These are phyloP conservation scores for Esox lucius DNA, from an alignment of 2,797 vertebrate species.

Conservation along the genomic window DNA sequence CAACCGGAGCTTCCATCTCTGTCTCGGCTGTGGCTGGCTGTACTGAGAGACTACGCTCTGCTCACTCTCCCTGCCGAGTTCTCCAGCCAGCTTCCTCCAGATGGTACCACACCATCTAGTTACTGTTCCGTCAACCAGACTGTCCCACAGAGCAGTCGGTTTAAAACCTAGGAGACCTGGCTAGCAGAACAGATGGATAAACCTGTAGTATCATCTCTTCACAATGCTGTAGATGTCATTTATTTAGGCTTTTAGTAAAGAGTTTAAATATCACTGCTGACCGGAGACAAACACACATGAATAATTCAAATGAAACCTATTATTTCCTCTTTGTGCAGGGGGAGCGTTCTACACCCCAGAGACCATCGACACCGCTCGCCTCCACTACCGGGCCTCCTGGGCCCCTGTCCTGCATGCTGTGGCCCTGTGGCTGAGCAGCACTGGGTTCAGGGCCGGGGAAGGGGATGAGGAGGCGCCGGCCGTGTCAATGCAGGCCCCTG, in stretches of 20 bases:
- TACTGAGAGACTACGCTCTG: constrained; percentile 93
- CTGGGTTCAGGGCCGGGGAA: constrained; percentile 82
- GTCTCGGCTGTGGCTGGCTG: constrained; percentile 93
- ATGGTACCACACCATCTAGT: constrained; percentile 74
- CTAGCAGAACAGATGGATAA: too few species aligned
- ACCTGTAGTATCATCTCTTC: too few species aligned
- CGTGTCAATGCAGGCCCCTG: constrained; percentile 69
- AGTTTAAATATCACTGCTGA: too few species aligned
- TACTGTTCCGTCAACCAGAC: too few species aligned
- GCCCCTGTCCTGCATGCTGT: constrained; percentile 93
- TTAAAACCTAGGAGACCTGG: too few species aligned
- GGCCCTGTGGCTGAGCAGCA: constrained; percentile 92
- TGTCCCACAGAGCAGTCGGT: too few species aligned
- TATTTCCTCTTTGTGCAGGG: constrained; percentile 69
- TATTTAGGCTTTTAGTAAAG: too few species aligned
- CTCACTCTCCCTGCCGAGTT: constrained; percentile 95
- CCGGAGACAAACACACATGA: too few species aligned
- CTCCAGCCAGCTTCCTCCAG: constrained; percentile 95
- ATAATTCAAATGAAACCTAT: too few species aligned
- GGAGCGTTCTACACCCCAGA: constrained; percentile 98
- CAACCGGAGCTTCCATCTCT: constrained; percentile 92
- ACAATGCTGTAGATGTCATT: too few species aligned
- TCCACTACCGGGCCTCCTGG: constrained; percentile 96
- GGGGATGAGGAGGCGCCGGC: constrained; percentile 69
- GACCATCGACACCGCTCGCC: constrained; percentile 94